Percentiles rank a stretch among this genome's conserved stretches.
Evolutionary conservation across 2,888 invertebrate genomes (phyloP).

Genomic region (Megamerina dolium): DNA sequence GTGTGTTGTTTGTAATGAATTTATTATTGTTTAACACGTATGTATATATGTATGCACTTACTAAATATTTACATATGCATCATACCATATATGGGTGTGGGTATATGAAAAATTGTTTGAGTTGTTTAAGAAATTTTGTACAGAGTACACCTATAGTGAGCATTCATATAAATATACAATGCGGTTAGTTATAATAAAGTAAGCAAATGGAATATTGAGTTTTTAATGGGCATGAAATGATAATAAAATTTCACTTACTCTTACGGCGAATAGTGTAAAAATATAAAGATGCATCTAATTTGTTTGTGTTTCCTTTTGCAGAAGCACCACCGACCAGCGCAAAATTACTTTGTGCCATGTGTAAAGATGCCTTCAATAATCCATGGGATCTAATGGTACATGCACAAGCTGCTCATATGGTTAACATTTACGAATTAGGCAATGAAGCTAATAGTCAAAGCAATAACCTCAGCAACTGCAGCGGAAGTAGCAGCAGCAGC

Average conservation of each 20-base stretch:
- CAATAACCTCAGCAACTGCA: conserved; percentile 20
- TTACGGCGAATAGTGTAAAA: too few relatives aligned
- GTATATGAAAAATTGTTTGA: background rate
- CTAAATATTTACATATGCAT: background rate
- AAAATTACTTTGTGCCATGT: conserved; percentile 59
- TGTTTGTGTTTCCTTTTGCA: conserved; percentile 16
- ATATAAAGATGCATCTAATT: too few relatives aligned
- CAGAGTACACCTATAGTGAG: too few relatives aligned
- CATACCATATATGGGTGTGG: background rate
- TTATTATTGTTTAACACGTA: conserved; percentile 44
- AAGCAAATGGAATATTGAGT: too few relatives aligned
- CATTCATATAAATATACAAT: too few relatives aligned
- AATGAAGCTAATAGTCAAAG: conserved; percentile 36
- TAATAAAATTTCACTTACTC: too few relatives aligned
- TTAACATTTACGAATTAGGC: conserved; percentile 63
- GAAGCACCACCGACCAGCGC: conserved; percentile 46
- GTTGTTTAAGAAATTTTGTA: too few relatives aligned
- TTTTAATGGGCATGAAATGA: too few relatives aligned
- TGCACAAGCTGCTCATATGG: conserved; percentile 63
- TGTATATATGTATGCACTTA: background rate
- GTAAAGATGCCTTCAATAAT: conserved; percentile 61
- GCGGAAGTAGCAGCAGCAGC: conserved; percentile 19
- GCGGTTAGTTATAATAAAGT: too few relatives aligned
- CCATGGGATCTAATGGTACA: conserved; percentile 69
- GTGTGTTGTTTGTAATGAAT: conserved; percentile 40